Evolutionary conservation across 2,797 vertebrate genomes (phyloP).

Genomic region (Acipenser ruthenus): DNA sequence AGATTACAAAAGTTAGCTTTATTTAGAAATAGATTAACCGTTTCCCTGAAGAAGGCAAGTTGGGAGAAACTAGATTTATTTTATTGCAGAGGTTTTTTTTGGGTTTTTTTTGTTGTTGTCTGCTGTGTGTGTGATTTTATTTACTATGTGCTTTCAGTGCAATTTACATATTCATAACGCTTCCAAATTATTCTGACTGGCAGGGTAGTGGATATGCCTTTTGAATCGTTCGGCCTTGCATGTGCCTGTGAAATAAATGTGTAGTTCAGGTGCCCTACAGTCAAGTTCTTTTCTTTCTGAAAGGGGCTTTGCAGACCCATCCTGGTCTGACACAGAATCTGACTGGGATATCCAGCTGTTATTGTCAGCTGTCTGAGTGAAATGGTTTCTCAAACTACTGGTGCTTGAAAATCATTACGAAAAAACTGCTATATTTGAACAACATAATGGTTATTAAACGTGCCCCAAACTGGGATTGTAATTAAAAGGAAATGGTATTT

Average conservation of each 20-base stretch:
- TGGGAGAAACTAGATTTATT: slow-evolving; percentile 9
- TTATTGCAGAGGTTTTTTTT: slow-evolving; percentile 7
- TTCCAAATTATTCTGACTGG: slow-evolving; percentile 3
- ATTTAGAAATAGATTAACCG: slow-evolving; percentile 91
- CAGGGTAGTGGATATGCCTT: not conserved
- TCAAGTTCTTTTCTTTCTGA: no score
- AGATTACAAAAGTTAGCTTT: slow-evolving; percentile 88
- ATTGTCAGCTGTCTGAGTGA: no score
- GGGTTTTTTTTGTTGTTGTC: not conserved
- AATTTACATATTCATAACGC: slow-evolving; percentile 1
- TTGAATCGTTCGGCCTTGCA: not conserved
- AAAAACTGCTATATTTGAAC: no score
- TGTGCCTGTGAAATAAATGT: not conserved
- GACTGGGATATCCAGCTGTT: no score
- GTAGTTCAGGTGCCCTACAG: not conserved
- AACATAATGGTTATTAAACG: no score
- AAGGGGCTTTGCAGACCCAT: no score
- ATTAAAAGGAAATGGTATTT: no score
- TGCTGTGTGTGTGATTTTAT: no score
- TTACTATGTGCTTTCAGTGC: not conserved
- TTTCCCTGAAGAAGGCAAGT: slow-evolving; percentile 56
- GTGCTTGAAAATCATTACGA: no score
- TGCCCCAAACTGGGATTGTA: no score
- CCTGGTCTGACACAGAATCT: no score
- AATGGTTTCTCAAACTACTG: no score